Base-by-base conservation (phyloP, 1,140 invertebrate species). In the Heliothis subflexa region DNA sequence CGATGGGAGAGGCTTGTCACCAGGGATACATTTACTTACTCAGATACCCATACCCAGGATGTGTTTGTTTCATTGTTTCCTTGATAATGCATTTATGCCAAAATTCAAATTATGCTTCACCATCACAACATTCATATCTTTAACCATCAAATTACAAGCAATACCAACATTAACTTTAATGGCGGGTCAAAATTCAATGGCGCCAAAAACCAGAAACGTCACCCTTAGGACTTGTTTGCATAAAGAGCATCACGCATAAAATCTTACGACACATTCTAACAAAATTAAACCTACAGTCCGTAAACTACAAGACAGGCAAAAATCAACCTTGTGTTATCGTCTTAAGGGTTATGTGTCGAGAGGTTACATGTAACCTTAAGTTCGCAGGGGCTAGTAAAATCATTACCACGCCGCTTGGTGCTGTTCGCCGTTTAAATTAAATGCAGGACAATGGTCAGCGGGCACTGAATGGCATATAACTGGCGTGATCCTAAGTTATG, bases 401-500 rank as follows among this genome's bases (percentile, higher is more conserved):
- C 91, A 91, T 94, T 94, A 93, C 87, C 55, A 76, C 62, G 61
- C 87, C 84, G 81, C 78, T 79, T 83, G 79, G 78, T 77, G 77
- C 78, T 79, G 79, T 84, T 81, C 81, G 83, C 88, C 86, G 90
- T 94, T 94, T 93, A 93, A 94, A 91, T 94, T 94, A 93, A 93
- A 93, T 88, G 86, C 80, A 86, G 93, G 93, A 94, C 93, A 94
- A 93, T 93, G 93, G 93, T 94, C 93, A 93, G 84, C 71, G 82
- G 84, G 68, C 71, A 79, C 83, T 84, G 85, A 88, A 87, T 86
- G 87, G 83, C 84, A 82, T 78, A 85, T 89, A 89, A 91, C 87
- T 83, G 84, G 84, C 83, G 87, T 88, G 84, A 93, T 90, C 91
- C 93, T 94, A 93, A 94, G 93, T 94, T 94, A 94, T 93, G 93